Base-by-base conservation (phyloP, 2,888 invertebrate species). In the Mechanitis mazaeus region DNA sequence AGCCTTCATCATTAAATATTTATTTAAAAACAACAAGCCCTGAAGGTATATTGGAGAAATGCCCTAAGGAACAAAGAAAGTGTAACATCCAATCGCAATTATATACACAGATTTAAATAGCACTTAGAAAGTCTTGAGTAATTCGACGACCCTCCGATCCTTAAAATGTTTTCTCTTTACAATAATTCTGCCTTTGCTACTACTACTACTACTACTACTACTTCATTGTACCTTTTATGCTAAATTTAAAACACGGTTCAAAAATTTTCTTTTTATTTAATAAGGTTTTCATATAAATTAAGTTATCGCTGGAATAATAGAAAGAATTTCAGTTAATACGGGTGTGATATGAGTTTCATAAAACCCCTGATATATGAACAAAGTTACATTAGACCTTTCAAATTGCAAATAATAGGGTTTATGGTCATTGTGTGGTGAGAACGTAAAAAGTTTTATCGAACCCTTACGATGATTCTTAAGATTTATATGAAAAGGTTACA, bases 331-430 rank as follows among this genome's bases (percentile, higher is more conserved):
- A 42, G 11, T 9, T 7, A 50, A 50, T 50, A 50, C 31, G 28
- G 3, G 31, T 50, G 50, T 31, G 50, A 50, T 50, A 50, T 31
- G 50, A 50, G 50, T 50, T 50, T 50, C 50, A 50, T 50, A 50
- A 50, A 50, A 50, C 50, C 50, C 50, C 31, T 31, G 50, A 50
- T 31, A 50, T 50, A 50, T 50, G 50, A 50, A 50, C 50, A 50
- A 50, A 50, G 50, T 50, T 50, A 50, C 31, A 50, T 50, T n/a
- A 50, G 31, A 50, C 31, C 50, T 31, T 50, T 50, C 50, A 50
- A 50, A 50, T 50, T 50, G 50, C 50, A 50, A 50, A 50, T 50
- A 50, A 50, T 50, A 50, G 50, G 50, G 50, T 50, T 50, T 50
- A 50, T 50, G 50, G 50, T 50, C 50, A 50, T 50, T 50, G 50